Base-by-base conservation (phyloP, 2,113 vertebrate species). In the Nothoprocta pentlandii region DNA sequence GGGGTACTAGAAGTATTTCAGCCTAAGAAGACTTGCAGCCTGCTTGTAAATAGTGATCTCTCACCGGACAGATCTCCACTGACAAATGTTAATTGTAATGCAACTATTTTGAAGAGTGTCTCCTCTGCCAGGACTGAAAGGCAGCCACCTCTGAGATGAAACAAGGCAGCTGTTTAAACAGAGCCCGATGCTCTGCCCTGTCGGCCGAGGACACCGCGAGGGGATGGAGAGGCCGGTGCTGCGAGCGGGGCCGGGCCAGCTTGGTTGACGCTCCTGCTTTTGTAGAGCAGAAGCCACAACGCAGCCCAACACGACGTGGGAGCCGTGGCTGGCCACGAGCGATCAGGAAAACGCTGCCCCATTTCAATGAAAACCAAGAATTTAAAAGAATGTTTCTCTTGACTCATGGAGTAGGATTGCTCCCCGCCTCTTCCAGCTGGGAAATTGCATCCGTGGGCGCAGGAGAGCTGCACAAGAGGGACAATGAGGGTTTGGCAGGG, bases 31-130 rank as follows among this genome's bases (percentile, higher is more conserved):
- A 16, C 64, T 86, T 69, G 30, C 69, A 2, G 7, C 80, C 80
- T 81, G 39, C 87, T 93, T 87, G 68, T 41, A 92, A 93, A 92
- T 42, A 89, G 71, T 47, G 58, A 78, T 81, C 83, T 96, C 81
- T 92, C 95, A 89, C 70, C 84, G 79, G 70, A 77, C 90, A 78
- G 73, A 78, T 92, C 95, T 85, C 86, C 64, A 67, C 92, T 95
- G 91, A 92, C 89, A 93, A 94, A 93, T 85, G 94, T 53, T 94
- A 84, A 96, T 94, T 95, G 91, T 91, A 87, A 94, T 79, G 89
- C 94, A 94, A 94, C 92, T 76, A 41, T 76, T 41, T 80, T 58
- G 80, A 95, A 84, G 95, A 95, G 73, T 87, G 94, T 87, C 77
- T 85, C 83, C 70, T 64, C 92, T 92, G 89, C 70, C 92, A 91